Conservation (phyloP, 1,140 invertebrate species). For the Pogonomyrmex barbatus region DNA sequence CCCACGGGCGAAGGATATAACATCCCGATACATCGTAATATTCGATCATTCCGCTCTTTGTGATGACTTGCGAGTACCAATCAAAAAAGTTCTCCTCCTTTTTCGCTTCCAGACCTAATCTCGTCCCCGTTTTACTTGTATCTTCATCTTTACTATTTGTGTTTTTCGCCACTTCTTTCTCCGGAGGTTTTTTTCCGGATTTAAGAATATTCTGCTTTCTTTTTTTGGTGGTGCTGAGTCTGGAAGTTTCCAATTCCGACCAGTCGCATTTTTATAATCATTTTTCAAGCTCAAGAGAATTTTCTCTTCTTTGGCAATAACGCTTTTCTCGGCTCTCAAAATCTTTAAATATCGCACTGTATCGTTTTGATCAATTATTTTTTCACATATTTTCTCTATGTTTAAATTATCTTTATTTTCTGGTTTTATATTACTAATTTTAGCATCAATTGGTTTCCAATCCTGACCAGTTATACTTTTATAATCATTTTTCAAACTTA, state of each 20-base stretch:
- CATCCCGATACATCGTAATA: conserved; percentile 99
- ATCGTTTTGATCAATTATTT: conserved; percentile 72
- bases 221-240: conserved; percentile 37
- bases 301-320: conserved; percentile 68
- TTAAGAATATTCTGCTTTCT: conserved; percentile 73
- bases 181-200: background rate
- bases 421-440: background rate
- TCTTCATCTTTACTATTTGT: conserved; percentile 75
- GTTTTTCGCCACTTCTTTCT: conserved; percentile 59
- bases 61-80: conserved; percentile 99
- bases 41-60: conserved; percentile 99
- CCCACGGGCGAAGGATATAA: conserved; percentile 99
- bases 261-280: conserved; percentile 91
- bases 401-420: conserved; percentile 42
- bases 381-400: conserved; percentile 77
- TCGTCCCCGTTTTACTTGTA: conserved; percentile 93
- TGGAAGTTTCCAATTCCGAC: conserved; percentile 87
- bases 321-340: conserved; percentile 79
- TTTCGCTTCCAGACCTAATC: conserved; percentile 96
- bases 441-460: conserved; percentile 74
- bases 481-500: conserved; percentile 92
- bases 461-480: conserved; percentile 90
- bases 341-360: conserved; percentile 84
- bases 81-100: conserved; percentile 98
- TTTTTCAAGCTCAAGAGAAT: conserved; percentile 91